These are phyloP conservation scores for Acanthurus tractus DNA, from an alignment of 2,797 vertebrate genomes.

Conservation along the genomic window DNA sequence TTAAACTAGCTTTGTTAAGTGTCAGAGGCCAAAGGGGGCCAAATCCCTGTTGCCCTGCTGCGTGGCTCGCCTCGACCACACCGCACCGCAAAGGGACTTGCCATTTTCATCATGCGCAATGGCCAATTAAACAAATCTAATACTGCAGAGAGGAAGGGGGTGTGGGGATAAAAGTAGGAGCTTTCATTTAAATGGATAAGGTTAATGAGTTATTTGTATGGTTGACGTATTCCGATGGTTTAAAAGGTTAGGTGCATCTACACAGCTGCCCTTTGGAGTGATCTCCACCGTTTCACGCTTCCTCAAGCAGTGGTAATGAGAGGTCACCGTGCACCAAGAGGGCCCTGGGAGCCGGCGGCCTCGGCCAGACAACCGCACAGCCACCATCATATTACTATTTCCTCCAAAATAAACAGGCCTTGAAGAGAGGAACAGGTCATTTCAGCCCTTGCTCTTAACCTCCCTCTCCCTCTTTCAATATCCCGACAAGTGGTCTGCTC, in stretches of 20 bases:
- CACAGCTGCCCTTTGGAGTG: slow-evolving; percentile 86
- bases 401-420: slow-evolving; percentile 74
- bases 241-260: slow-evolving; percentile 87
- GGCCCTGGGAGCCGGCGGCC: slow-evolving; percentile 64
- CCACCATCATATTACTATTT: slow-evolving; percentile 69
- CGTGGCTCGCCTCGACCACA: slow-evolving; percentile 51
- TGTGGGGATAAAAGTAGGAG: slow-evolving; percentile 64
- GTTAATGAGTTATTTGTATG: slow-evolving; percentile 92
- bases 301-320: slow-evolving; percentile 87
- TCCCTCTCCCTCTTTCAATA: slow-evolving; percentile 70
- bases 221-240: slow-evolving; percentile 85
- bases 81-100: slow-evolving; percentile 61
- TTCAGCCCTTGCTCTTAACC: slow-evolving; percentile 64
- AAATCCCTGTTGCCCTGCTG: slow-evolving; percentile 51
- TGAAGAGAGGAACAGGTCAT: slow-evolving; percentile 67
- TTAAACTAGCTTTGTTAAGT: slow-evolving; percentile 65
- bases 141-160: slow-evolving; percentile 52
- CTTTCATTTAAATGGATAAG: slow-evolving; percentile 89
- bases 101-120: slow-evolving; percentile 77
- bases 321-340: slow-evolving; percentile 75
- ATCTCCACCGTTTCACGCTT: slow-evolving; percentile 83
- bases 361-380: slow-evolving; percentile 58
- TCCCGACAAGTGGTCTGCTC: slow-evolving; percentile 79
- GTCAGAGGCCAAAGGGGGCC: slow-evolving; percentile 42
- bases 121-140: slow-evolving; percentile 86